Base-by-base conservation (phyloP, 2,113 vertebrate species). In the Hemichromis elongatus region DNA sequence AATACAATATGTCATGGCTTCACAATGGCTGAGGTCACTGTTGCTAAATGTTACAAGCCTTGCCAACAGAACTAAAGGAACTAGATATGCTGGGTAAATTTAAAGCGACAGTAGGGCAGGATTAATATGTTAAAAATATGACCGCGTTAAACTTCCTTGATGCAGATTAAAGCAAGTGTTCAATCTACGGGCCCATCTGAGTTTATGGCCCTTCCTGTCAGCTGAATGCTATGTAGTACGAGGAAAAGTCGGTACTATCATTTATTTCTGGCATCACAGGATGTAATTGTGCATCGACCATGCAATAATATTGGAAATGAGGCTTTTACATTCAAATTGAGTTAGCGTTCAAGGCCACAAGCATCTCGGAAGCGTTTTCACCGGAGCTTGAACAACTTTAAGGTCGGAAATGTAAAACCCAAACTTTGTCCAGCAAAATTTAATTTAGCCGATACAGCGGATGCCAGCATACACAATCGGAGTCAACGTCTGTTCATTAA, bases 1-100 rank as follows among this genome's bases (percentile, higher is more conserved):
- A 92, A 86, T 90, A 8, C 86, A 90, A 88, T 77, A 80, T 86
- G 86, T 91, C 68, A 63, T 77, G 26, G 55, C 68, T 81, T 77
- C 79, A 77, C 68, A 81, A 81, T 75, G 54, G 68, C 55, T 86
- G 84, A 86, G 68, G 79, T 86, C 66, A 86, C 68, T 53, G 84
- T 81, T 86, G 84, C 77, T 85, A 59, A 85, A 85, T 26, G 30
- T 80, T 81, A 63, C 1, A 14, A 88, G 77, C 70, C 45, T 19
- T 59, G 73, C 87, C 88, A 85, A n/a, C 28, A 8, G 7, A 81
- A 30, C 54, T 9, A 35, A 79, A 47, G 61, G 77, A 79, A 57
- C 5, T 8, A 35, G 77, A 59, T 63, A 78, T 61, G 2, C 37
- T 26, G 56, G 61, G 63, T 83, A 80, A 1, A 50, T 75, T 85